Evolutionary conservation across 2,888 invertebrate genomes (phyloP).

Genomic region (Strigamia maritima): DNA sequence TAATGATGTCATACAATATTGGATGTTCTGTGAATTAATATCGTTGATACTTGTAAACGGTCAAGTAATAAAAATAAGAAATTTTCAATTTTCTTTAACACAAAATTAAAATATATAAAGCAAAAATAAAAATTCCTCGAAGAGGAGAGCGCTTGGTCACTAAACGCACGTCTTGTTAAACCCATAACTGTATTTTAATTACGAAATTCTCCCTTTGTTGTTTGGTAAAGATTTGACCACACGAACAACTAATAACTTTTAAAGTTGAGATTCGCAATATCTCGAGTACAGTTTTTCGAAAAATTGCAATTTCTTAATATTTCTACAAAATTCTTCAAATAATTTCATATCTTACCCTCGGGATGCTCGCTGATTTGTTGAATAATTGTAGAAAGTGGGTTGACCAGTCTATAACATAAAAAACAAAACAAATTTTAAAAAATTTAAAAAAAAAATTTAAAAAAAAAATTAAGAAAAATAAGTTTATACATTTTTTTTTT

Average conservation of each 20-base stretch:
- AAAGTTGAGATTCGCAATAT: not conserved
- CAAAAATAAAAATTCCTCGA: not conserved
- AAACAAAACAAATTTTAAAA: not conserved
- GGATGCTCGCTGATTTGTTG: conserved; percentile 35
- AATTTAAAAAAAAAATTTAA: not conserved
- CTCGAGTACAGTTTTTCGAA: not conserved
- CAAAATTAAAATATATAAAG: not conserved
- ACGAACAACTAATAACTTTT: not conserved
- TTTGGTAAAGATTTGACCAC: not conserved
- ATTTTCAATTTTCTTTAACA: not conserved
- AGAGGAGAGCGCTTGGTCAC: not conserved
- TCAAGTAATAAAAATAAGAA: too few species aligned
- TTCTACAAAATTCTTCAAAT: not conserved
- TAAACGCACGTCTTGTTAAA: not conserved
- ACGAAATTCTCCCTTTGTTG: not conserved
- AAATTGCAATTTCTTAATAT: not conserved
- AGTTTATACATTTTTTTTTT: too few species aligned
- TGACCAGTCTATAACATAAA: conserved; percentile 34
- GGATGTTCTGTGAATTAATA: not conserved
- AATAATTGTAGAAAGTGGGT: conserved; percentile 36
- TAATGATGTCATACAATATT: not conserved
- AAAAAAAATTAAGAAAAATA: too few species aligned
- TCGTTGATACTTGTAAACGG: too few species aligned
- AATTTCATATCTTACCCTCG: conserved; percentile 16
- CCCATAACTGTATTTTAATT: not conserved